Conservation (phyloP, 2,113 vertebrate species). For the Lepus timidus region DNA sequence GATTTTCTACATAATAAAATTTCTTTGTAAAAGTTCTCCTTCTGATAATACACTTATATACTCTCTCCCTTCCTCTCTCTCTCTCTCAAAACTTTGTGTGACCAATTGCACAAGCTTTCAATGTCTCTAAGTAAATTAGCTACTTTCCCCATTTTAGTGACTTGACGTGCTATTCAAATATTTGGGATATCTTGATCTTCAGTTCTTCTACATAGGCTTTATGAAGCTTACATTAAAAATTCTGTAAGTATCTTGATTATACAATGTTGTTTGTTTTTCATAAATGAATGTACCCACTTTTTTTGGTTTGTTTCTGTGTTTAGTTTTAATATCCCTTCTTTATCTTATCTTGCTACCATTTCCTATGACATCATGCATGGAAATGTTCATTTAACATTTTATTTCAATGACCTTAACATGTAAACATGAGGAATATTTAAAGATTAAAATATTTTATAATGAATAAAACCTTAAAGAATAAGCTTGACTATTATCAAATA, state of each 20-base stretch:
- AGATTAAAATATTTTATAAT: neutral
- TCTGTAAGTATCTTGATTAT: neutral
- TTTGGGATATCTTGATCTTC: neutral
- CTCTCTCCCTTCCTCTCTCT: too few relatives aligned
- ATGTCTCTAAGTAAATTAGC: neutral
- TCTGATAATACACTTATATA: neutral
- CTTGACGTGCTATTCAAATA: neutral
- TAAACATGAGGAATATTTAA: neutral
- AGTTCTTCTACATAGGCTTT: neutral
- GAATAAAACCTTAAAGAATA: neutral
- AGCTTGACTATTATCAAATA: neutral
- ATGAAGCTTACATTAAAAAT: neutral
- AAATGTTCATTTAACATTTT: neutral
- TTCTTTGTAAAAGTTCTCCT: neutral
- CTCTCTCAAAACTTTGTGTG: neutral
- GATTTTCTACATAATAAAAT: neutral
- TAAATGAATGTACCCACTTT: neutral
- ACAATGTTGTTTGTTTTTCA: neutral
- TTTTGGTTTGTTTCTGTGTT: neutral
- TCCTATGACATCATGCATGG: neutral
- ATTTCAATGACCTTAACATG: neutral
- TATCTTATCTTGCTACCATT: neutral
- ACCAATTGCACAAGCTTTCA: neutral
- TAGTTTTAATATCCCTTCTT: neutral
- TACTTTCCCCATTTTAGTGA: neutral